Evolutionary conservation across 2,113 vertebrate species (phyloP), one percentile per base, ranked within the genome.

Genomic region (Apeltes quadracus): DNA sequence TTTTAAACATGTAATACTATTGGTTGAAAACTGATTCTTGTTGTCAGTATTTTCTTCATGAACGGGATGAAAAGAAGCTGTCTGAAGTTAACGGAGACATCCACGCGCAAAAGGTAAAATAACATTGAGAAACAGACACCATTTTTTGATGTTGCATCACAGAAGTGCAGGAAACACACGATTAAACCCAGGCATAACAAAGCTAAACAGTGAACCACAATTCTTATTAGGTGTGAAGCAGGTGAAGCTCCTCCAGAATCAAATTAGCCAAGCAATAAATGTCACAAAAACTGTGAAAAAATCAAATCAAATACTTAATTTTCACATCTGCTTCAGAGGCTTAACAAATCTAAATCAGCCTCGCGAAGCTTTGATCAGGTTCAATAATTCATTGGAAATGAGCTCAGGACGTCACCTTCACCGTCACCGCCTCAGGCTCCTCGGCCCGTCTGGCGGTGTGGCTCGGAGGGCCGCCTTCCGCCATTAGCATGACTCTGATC

Each of bases 401-500:
- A 27, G 59, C 86, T 84, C 70, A 51, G 25, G 78, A 79, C 81
- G 62, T 78, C 88, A 63, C 84, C 86, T 83, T n/a, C n/a, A n/a
- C 65, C 27, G 29, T n/a, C n/a, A 41, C 86, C 82, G 69, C 84
- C 76, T 34, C 61, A 66, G 74, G 80, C 78, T 68, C 75, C 57
- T 74, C 55, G 82, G 80, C 87, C 76, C 78, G 18, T 66, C 65
- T 43, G 13, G 73, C 70, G 57, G 69, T 75, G 78, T 81, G 73
- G 67, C 87, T 77, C 61, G 84, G 81, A 87, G 84, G 83, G 81
- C 82, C 85, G 84, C 78, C 86, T 22, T 54, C 73, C 61, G 56
- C 87, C 85, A 75, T 90, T 90, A 88, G 67, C 67, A 64, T 78
- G 64, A 76, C 71, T 90, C 86, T 87, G 84, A 76, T 84, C 83